Evolutionary conservation across 2,797 vertebrate species (phyloP).

Genomic region (Lepilemur septentrionalis): DNA sequence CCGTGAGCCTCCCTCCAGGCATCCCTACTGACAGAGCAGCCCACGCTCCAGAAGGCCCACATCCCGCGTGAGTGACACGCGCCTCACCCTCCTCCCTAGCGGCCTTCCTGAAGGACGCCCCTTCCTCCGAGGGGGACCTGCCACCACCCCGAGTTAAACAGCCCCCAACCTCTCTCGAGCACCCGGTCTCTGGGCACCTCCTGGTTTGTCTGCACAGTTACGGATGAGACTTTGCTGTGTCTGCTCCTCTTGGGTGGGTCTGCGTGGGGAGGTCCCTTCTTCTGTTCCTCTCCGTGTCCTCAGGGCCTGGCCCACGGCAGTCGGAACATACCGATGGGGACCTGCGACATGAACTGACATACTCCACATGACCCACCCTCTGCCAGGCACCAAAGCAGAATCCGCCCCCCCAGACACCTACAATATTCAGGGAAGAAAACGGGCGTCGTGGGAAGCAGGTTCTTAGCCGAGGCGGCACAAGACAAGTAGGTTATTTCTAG

Average conservation of each 20-base stretch:
- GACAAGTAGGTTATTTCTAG: too few relatives aligned
- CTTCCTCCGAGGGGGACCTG: too few relatives aligned
- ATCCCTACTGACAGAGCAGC: too few relatives aligned
- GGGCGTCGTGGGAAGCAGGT: background rate
- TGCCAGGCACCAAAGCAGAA: too few relatives aligned
- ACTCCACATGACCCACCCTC: fast-evolving
- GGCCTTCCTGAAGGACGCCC: background rate
- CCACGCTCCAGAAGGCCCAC: too few relatives aligned
- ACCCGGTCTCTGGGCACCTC: background rate
- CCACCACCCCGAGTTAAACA: too few relatives aligned
- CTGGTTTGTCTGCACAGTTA: background rate
- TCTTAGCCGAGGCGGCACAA: background rate
- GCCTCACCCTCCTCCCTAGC: background rate
- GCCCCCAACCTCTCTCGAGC: too few relatives aligned
- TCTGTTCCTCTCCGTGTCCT: background rate
- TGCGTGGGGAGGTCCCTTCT: background rate
- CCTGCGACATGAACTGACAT: too few relatives aligned
- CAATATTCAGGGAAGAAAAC: background rate
- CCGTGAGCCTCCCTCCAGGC: too few relatives aligned
- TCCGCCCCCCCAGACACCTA: too few relatives aligned
- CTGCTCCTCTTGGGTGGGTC: background rate
- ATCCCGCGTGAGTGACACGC: fast-evolving
- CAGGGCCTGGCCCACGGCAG: background rate
- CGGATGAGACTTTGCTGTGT: background rate
- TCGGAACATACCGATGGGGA: too few relatives aligned